A percentile compares a stretch with the other conserved stretches of the same genome.
phyloP scores from a whole-genome alignment of 2,888 invertebrate genomes.

The Bhutanitis thaidina region DNA sequence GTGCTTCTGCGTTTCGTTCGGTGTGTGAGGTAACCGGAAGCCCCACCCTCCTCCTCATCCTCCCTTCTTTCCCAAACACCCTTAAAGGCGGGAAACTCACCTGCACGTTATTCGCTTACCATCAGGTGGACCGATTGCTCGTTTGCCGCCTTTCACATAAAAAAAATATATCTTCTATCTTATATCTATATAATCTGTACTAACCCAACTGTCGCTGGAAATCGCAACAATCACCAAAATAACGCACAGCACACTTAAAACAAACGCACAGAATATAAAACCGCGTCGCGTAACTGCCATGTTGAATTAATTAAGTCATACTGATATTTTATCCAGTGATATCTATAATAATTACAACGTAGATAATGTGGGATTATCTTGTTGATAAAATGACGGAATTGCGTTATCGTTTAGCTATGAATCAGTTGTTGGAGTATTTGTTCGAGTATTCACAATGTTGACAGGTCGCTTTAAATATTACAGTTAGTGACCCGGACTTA shows the following conservation, averaged over 20 bases:
- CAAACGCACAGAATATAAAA: slow-evolving; percentile 63
- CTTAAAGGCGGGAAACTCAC: too few relatives aligned
- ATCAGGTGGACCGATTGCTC: too few relatives aligned
- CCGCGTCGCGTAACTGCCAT: slow-evolving; percentile 70
- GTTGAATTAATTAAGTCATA: slow-evolving; percentile 23
- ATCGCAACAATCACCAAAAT: slow-evolving; percentile 53
- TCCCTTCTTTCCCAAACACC: too few relatives aligned
- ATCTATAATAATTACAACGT: slow-evolving; percentile 5
- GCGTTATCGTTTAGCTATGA: neutral
- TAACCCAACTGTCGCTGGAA: slow-evolving; percentile 69
- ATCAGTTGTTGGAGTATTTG: neutral
- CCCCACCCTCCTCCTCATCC: too few relatives aligned
- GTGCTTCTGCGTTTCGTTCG: too few relatives aligned
- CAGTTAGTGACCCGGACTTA: too few relatives aligned
- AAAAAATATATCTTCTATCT: too few relatives aligned
- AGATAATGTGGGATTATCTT: slow-evolving; percentile 7
- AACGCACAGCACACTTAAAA: slow-evolving; percentile 57
- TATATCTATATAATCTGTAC: slow-evolving; percentile 34
- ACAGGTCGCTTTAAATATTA: too few relatives aligned
- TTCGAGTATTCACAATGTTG: too few relatives aligned
- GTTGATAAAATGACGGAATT: slow-evolving; percentile 1
- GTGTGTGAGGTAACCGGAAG: too few relatives aligned
- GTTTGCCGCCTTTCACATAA: too few relatives aligned
- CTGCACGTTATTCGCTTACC: too few relatives aligned
- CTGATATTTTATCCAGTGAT: neutral